These are phyloP conservation scores for Drosophila mayaguana DNA, from an alignment of 2,888 invertebrate genomes.

Conservation along the genomic window DNA sequence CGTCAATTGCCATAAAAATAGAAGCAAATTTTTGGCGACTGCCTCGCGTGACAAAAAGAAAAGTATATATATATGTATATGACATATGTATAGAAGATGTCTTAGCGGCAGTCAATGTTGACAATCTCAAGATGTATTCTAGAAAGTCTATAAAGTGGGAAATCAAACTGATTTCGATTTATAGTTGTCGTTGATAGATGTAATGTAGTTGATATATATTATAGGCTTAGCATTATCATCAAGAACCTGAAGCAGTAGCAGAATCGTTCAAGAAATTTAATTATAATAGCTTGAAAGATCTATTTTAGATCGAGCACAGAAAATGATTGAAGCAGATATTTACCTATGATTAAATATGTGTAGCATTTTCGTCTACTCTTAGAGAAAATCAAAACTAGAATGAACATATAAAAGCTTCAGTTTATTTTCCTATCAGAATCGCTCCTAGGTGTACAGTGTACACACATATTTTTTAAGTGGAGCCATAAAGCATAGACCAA, in stretches of 20 bases:
- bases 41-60: constrained; percentile 29
- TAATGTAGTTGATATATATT: background rate
- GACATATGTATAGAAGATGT: constrained; percentile 8
- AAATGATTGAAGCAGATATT: too few species aligned
- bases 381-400: background rate
- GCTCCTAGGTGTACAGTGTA: too few species aligned
- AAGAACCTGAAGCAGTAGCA: background rate
- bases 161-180: background rate
- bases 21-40: constrained; percentile 57
- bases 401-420: too few species aligned
- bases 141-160: background rate
- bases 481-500: too few species aligned
- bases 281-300: too few species aligned
- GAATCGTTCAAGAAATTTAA: too few species aligned
- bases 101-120: constrained; percentile 15
- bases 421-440: too few species aligned
- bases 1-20: constrained; percentile 72
- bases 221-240: too few species aligned
- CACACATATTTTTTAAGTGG: too few species aligned
- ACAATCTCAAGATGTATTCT: background rate
- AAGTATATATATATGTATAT: constrained; percentile 12
- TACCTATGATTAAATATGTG: too few species aligned
- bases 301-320: too few species aligned
- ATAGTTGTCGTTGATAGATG: background rate
- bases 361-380: too few species aligned